Conservation (phyloP, 2,113 vertebrate genomes). For the Daphoenositta chrysoptera region DNA sequence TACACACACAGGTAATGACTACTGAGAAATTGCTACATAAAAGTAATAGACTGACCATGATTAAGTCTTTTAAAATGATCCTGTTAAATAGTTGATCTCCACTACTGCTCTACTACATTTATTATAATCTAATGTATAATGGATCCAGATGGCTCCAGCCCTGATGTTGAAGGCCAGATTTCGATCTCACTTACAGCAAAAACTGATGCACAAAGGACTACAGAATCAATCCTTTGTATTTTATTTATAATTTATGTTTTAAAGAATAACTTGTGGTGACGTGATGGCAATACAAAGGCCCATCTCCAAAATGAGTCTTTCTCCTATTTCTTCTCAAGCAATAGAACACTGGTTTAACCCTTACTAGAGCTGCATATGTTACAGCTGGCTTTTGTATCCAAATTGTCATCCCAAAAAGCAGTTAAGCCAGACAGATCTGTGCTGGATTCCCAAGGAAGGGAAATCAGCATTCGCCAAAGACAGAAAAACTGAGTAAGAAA, state of each 20-base stretch:
- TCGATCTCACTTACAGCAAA: background rate
- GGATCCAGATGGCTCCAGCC: slow-evolving; percentile 8
- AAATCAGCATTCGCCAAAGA: background rate
- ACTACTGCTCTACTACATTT: background rate
- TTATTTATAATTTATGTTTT: background rate
- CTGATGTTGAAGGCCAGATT: background rate
- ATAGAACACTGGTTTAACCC: background rate
- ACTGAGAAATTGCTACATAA: background rate
- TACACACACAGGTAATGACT: background rate
- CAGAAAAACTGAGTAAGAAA: background rate
- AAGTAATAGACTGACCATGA: background rate
- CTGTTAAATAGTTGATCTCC: slow-evolving; percentile 36
- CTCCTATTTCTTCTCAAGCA: background rate
- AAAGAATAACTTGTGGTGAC: background rate
- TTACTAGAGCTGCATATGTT: background rate
- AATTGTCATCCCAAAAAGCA: background rate
- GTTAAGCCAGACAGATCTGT: background rate
- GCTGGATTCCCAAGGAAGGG: background rate
- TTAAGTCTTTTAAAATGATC: slow-evolving; percentile 17
- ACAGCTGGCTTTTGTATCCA: background rate
- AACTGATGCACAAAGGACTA: background rate
- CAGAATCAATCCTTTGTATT: background rate
- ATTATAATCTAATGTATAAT: slow-evolving; percentile 36
- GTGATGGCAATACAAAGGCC: background rate
- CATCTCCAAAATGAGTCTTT: background rate